Percentiles rank a stretch among this genome's conserved stretches.
Conservation (phyloP, 2,888 invertebrate genomes). For the Chromoteleia sp. region DNA sequence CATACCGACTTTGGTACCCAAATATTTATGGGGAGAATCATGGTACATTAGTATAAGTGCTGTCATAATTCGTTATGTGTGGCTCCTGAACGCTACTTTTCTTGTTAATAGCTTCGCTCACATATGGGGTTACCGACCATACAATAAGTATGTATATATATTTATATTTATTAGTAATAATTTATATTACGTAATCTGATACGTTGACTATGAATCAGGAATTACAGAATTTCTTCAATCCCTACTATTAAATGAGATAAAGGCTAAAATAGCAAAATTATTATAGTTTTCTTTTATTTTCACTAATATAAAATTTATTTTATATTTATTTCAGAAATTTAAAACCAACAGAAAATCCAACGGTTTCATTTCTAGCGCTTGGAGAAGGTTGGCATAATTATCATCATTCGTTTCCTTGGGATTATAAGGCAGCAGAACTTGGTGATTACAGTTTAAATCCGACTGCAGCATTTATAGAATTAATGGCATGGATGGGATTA, state of each 20-base stretch:
- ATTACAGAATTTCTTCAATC: no score
- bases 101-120: constrained; percentile 88
- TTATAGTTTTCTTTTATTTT: no score
- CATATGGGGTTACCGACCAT: constrained; percentile 84
- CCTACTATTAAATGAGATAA: no score
- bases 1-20: constrained; percentile 86
- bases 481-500: constrained; percentile 79
- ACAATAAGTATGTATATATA: constrained; percentile 82
- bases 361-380: constrained; percentile 85
- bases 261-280: no score
- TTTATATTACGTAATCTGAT: constrained; percentile 2
- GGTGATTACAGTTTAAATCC: constrained; percentile 79
- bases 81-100: constrained; percentile 88
- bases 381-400: constrained; percentile 88
- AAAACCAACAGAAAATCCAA: constrained; percentile 85
- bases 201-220: no score
- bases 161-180: constrained; percentile 1
- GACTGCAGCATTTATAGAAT: constrained; percentile 79
- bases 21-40: constrained; percentile 87
- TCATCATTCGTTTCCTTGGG: constrained; percentile 88
- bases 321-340: constrained; percentile 76
- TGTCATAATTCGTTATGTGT: constrained; percentile 85
- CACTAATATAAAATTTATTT: no score
- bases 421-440: constrained; percentile 81
- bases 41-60: constrained; percentile 79